Conservation (phyloP, 2,797 vertebrate species). For the Sciaenops ocellatus region DNA sequence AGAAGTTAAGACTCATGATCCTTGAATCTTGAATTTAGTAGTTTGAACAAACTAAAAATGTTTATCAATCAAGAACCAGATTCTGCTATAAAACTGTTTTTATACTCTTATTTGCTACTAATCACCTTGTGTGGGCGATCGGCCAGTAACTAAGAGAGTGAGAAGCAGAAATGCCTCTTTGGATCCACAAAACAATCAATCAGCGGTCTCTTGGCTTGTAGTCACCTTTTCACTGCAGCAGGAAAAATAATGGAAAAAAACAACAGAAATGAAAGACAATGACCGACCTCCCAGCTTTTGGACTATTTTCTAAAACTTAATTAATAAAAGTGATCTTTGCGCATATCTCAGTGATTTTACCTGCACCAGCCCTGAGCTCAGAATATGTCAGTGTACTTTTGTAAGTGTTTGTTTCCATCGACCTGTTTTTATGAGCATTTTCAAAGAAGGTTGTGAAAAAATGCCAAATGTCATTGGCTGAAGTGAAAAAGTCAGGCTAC, state of each 20-base stretch:
- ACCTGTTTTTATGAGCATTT: background rate
- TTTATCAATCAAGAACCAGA: background rate
- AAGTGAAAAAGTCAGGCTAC: no score
- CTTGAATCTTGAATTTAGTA: slow-evolving; percentile 1
- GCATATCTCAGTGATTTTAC: background rate
- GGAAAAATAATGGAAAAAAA: background rate
- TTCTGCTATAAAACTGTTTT: slow-evolving; percentile 3
- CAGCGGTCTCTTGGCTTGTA: slow-evolving; percentile 21
- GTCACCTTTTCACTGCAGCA: background rate
- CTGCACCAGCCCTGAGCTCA: background rate
- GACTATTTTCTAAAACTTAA: background rate
- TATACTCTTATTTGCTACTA: background rate
- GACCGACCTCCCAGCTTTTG: background rate
- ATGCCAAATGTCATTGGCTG: no score
- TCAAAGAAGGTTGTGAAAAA: background rate
- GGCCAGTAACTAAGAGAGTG: slow-evolving; percentile 13
- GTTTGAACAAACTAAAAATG: background rate
- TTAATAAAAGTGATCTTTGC: slow-evolving; percentile 10
- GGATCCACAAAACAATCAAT: slow-evolving; percentile 41
- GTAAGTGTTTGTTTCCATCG: no score
- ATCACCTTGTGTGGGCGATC: slow-evolving; percentile 13
- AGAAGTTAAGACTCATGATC: background rate
- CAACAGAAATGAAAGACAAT: background rate
- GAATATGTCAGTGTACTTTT: background rate
- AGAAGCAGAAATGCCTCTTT: slow-evolving; percentile 24